A percentile compares a stretch with the other conserved stretches of the same genome.
phyloP scores from a whole-genome alignment of 2,888 invertebrate genomes.

The Apamea crenata region DNA sequence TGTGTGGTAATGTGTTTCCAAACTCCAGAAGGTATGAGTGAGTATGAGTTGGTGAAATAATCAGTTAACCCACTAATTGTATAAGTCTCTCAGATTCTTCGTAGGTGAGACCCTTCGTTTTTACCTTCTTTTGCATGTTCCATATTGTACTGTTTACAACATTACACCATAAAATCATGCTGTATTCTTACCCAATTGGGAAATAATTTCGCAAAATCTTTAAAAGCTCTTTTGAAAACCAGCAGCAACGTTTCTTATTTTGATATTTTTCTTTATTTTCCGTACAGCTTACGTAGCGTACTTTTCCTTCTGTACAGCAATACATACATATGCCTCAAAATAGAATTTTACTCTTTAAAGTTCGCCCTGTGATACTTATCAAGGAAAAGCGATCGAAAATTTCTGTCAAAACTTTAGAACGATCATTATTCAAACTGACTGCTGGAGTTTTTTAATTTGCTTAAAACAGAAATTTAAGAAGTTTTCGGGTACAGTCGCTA shows the following conservation, averaged over 20 bases:
- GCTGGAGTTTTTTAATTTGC: slow-evolving; percentile 48
- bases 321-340: slow-evolving; percentile 12
- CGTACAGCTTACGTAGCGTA: no score
- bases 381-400: slow-evolving; percentile 31
- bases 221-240: background rate
- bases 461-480: slow-evolving; percentile 30
- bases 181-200: background rate
- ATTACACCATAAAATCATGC: background rate
- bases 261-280: background rate
- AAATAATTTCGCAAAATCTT: background rate
- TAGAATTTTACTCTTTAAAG: slow-evolving; percentile 10
- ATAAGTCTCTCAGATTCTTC: no score
- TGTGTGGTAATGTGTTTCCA: no score
- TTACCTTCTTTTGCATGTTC: no score
- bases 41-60: no score
- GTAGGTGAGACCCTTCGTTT: no score
- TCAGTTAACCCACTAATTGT: no score
- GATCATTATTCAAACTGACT: slow-evolving; percentile 37
- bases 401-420: slow-evolving; percentile 26
- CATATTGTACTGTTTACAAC: background rate
- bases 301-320: background rate
- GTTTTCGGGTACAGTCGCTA: slow-evolving; percentile 6
- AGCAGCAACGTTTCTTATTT: background rate
- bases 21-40: no score
- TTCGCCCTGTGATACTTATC: slow-evolving; percentile 8